Evolutionary conservation across 2,888 invertebrate species (phyloP).

Genomic region (Tenthredo amoena): DNA sequence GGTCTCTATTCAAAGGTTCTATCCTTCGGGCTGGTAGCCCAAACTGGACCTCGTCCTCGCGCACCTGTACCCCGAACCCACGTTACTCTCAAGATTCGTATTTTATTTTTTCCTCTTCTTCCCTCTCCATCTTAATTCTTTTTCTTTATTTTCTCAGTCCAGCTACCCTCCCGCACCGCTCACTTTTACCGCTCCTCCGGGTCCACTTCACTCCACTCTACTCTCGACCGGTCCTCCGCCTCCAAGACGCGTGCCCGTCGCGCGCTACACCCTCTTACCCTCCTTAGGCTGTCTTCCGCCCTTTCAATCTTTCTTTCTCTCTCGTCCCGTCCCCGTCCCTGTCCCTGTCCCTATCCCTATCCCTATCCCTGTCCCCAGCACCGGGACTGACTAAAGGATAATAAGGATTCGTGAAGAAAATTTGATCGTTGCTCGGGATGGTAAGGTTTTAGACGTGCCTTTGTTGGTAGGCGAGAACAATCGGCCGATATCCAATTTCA

Average conservation of each 20-base stretch:
- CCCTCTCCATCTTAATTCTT: conserved; percentile 34
- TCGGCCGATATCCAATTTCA: conserved; percentile 45
- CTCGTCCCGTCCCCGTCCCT: conserved; percentile 52
- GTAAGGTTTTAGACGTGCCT: conserved; percentile 26
- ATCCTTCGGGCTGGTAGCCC: not conserved
- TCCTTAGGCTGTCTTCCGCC: conserved; percentile 51
- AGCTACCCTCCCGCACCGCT: conserved; percentile 59
- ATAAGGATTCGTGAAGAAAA: conserved; percentile 47
- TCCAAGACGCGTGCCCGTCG: conserved; percentile 56
- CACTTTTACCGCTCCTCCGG: conserved; percentile 51
- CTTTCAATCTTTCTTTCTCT: conserved; percentile 53
- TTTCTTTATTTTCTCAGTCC: conserved; percentile 54
- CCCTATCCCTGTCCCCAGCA: not conserved
- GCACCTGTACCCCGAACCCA: conserved; percentile 44
- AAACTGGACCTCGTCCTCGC: conserved; percentile 39
- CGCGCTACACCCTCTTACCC: conserved; percentile 56
- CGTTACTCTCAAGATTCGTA: conserved; percentile 40
- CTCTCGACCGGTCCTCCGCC: conserved; percentile 41
- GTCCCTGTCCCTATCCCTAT: conserved; percentile 56
- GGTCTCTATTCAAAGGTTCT: conserved; percentile 3
- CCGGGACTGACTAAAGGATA: conserved; percentile 37
- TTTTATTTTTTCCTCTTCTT: conserved; percentile 56
- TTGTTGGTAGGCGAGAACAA: conserved; percentile 46
- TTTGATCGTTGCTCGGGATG: conserved; percentile 39
- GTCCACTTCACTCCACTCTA: conserved; percentile 9